Base-by-base conservation (phyloP, 2,113 vertebrate species). In the Entosphenus tridentatus region DNA sequence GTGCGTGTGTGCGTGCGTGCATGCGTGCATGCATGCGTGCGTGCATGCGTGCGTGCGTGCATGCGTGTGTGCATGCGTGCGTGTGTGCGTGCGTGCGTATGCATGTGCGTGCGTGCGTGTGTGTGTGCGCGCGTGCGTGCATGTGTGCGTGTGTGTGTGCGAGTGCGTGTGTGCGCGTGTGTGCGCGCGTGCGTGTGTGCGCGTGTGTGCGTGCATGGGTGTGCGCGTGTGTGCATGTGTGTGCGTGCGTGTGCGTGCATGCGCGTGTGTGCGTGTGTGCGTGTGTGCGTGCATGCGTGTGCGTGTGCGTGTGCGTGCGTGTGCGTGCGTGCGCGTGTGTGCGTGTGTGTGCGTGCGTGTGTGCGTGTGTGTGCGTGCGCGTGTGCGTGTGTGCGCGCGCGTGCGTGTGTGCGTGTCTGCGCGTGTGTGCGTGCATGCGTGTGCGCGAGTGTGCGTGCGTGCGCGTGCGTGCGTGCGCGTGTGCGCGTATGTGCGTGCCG, bases 401-500 rank as follows among this genome's bases (percentile, higher is more conserved):
- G 16, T 16, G 58, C 3, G 58, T 62, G 58, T 62, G 12, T 62
- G 58, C 3, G 16, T 62, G 58, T 62, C 2, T 62, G 58, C 16
- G 3, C 58, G 16, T 62, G 58, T 62, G 16, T 12, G 16, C 2
- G 58, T 3, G 2, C 16, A n/a, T n/a, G n/a, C n/a, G n/a, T n/a
- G n/a, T n/a, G n/a, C n/a, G n/a, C n/a, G n/a, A n/a, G 58, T 62
- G 16, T 62, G 58, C 3, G 16, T 62, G 58, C 3, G 58, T 62
- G 58, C 16, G 3, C 58, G 16, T 62, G 58, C 3, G 16, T 62
- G 58, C 3, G 58, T 62, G 58, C 3, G 3, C 58, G 12, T 11
- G 67, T 9, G 12, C 17, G 81, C 88, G 83, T 81, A 96, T 91
- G n/a, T n/a, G n/a, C 76, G 90, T 96, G 72, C 93, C 91, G 90